A percentile compares a stretch with the other conserved stretches of the same genome.
phyloP scores from a whole-genome alignment of 2,797 vertebrate species.

The Synaphobranchus kaupii region DNA sequence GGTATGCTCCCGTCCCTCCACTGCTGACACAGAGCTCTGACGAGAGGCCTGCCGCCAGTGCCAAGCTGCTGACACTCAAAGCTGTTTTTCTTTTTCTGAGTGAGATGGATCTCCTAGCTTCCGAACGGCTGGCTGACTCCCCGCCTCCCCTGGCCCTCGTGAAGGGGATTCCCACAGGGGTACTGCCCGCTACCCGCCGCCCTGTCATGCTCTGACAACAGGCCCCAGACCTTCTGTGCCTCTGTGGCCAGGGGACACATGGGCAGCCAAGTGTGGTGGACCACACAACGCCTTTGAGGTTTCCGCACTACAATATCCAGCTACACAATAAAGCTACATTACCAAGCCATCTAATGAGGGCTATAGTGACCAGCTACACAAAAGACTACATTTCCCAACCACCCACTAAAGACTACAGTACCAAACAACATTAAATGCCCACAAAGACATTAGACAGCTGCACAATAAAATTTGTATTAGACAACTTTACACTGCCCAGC shows the following conservation, averaged over 20 bases:
- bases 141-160: neutral
- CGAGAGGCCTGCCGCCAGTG: neutral
- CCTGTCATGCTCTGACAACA: neutral
- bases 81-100: neutral
- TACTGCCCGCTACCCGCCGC: neutral
- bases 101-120: neutral
- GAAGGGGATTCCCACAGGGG: neutral
- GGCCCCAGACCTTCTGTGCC: neutral
- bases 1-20: neutral
- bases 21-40: neutral
- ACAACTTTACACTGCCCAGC: neutral
- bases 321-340: neutral
- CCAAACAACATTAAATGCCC: neutral
- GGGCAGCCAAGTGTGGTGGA: neutral
- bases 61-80: neutral
- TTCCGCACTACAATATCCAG: neutral
- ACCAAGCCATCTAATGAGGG: neutral
- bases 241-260: neutral
- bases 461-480: neutral
- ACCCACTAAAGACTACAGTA: neutral
- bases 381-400: neutral
- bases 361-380: neutral
- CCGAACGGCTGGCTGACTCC: neutral
- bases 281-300: neutral
- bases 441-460: neutral